Evolutionary conservation across 2,888 invertebrate genomes (phyloP).

Genomic region (Sabellastarte sp.): DNA sequence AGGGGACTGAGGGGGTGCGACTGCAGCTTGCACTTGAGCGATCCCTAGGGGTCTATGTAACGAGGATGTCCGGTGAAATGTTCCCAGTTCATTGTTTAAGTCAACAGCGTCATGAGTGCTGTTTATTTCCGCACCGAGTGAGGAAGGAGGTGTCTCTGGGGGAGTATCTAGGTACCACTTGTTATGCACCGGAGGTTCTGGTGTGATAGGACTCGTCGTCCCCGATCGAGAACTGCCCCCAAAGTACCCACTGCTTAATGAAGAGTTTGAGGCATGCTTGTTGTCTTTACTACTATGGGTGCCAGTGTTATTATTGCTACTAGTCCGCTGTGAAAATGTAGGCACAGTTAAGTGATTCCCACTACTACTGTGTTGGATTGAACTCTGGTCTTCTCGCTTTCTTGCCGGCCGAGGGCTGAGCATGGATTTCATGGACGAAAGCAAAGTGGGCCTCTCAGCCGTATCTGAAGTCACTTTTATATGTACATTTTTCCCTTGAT

Average conservation of each 20-base stretch:
- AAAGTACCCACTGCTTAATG: constrained; percentile 30
- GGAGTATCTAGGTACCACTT: constrained; percentile 27
- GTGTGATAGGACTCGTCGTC: constrained; percentile 43
- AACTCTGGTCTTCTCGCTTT: constrained; percentile 10
- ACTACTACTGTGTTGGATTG: constrained; percentile 29
- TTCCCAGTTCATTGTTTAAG: too few species aligned
- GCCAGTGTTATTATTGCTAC: too few species aligned
- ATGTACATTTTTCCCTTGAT: too few species aligned
- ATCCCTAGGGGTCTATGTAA: constrained; percentile 36
- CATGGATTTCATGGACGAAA: too few species aligned
- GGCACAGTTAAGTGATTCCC: constrained; percentile 36
- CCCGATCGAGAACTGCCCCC: constrained; percentile 37
- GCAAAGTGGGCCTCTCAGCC: too few species aligned
- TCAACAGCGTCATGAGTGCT: background rate
- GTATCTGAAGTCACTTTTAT: too few species aligned
- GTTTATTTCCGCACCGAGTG: background rate
- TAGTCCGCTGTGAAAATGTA: constrained; percentile 30
- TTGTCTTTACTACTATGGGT: background rate
- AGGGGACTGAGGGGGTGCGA: background rate
- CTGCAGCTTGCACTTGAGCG: background rate
- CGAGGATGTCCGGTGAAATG: constrained; percentile 14
- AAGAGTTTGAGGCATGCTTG: constrained; percentile 10
- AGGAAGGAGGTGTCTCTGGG: constrained; percentile 13
- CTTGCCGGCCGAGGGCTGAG: background rate
- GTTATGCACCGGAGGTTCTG: constrained; percentile 32